Evolutionary conservation across 2,888 invertebrate species (phyloP).

Genomic region (Unio delphinus): DNA sequence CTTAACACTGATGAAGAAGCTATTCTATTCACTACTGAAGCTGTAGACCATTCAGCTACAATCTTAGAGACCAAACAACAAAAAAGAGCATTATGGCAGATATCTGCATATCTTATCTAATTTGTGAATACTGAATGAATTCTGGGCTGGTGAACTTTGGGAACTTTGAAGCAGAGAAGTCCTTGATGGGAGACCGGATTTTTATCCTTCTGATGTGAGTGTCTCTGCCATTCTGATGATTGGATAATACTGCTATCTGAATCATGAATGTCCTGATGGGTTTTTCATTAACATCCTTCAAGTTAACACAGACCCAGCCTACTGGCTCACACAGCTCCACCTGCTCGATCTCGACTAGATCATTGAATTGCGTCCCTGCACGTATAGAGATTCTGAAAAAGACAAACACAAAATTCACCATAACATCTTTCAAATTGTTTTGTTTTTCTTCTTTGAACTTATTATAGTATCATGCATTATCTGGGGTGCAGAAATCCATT

Average conservation of each 20-base stretch:
- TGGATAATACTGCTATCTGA: slow-evolving; percentile 80
- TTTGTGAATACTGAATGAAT: slow-evolving; percentile 43
- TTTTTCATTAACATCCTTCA: slow-evolving; percentile 82
- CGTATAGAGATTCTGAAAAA: slow-evolving; percentile 73
- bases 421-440: too few species aligned
- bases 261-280: slow-evolving; percentile 90
- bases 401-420: neutral
- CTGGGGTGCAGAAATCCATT: too few species aligned
- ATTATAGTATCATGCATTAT: too few species aligned
- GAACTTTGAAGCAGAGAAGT: slow-evolving; percentile 69
- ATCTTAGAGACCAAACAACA: too few species aligned
- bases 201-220: slow-evolving; percentile 98
- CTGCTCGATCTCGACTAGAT: slow-evolving; percentile 95
- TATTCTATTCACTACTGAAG: too few species aligned
- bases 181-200: slow-evolving; percentile 86
- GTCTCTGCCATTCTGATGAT: slow-evolving; percentile 99
- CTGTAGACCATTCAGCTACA: too few species aligned
- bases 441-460: too few species aligned
- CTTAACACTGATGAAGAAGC: too few species aligned
- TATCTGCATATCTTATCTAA: slow-evolving; percentile 25
- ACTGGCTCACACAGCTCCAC: slow-evolving; percentile 94
- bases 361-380: slow-evolving; percentile 96
- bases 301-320: slow-evolving; percentile 96
- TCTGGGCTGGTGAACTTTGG: slow-evolving; percentile 79
- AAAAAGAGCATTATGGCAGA: too few species aligned